phyloP scores from a whole-genome alignment of 2,888 invertebrate genomes.

The Caenorhabditis sp. region DNA sequence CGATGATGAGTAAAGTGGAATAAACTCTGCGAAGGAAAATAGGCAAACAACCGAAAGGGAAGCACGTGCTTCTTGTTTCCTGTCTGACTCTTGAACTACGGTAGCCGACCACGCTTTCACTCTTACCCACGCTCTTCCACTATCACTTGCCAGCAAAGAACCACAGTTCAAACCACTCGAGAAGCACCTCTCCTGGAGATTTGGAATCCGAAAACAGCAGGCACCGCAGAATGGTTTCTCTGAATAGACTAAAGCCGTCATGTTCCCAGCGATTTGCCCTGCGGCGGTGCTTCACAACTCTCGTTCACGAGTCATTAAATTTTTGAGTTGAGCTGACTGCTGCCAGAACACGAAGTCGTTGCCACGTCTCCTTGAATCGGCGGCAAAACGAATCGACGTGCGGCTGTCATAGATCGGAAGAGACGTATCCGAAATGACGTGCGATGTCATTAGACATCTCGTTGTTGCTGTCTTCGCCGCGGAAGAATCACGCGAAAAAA shows the following conservation, averaged over 20 bases:
- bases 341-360: conserved; percentile 10
- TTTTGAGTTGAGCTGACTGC: conserved; percentile 26
- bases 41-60: background rate
- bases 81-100: no score
- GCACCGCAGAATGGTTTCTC: no score
- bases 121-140: conserved; percentile 4
- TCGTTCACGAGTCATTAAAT: conserved; percentile 52
- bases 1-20: conserved; percentile 56
- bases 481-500: no score
- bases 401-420: no score
- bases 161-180: conserved; percentile 17
- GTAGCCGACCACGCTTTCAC: no score
- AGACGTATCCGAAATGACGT: conserved; percentile 40
- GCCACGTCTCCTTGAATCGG: conserved; percentile 33
- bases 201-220: no score
- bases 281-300: conserved; percentile 33
- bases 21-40: conserved; percentile 22
- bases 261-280: conserved; percentile 45
- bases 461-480: no score
- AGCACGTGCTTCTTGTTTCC: no score
- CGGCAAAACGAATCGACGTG: conserved; percentile 11
- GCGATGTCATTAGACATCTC: conserved; percentile 5
- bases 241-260: background rate
- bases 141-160: background rate
- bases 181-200: background rate